Evolutionary conservation across 2,888 invertebrate genomes (phyloP), one percentile per base, ranked within the genome.

Genomic region (Sphaerophoria rueppellii): DNA sequence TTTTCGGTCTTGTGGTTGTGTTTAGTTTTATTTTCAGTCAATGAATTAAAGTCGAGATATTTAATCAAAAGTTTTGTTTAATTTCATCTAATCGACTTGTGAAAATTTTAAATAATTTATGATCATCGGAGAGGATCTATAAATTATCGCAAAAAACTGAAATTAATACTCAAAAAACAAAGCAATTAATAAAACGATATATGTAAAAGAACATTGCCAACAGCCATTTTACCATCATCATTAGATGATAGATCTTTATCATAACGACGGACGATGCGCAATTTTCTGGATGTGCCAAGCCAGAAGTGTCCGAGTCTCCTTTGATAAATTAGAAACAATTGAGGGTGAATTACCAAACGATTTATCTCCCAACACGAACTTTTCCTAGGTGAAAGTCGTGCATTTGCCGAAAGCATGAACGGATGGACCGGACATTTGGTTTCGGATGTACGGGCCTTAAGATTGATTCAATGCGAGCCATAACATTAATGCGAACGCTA

Each of bases 321-420:
- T 65, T 78, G 78, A 78, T 78, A 72, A 78, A 78, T 78, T 57
- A 71, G 34, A 71, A 67, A 14, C 78, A 65, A 78, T 78, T 72
- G 58, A 35, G 72, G 52, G 65, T 72, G 65, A 78, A 78, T 78
- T 67, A 72, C 78, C 67, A 67, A 60, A 65, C 72, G 67, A 65
- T 72, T 78, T 72, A 78, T 78, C 72, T 72, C 43, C n/a, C 54
- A 78, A 72, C 54, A 67, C 65, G 65, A 58, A 65, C 72, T 65
- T 65, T 63, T 78, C 71, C 52, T 1, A 57, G 40, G 6, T 40
- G 40, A 9, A 7, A 40, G 40, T 40, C 12, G 24, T 24, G 24
- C 24, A 24, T 24, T 24, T 24, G 24, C 2, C 2, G 24, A 24
- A 2, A 24, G n/a, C n/a, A n/a, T n/a, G 24, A 24, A 24, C 24